Conservation (phyloP, 2,113 vertebrate genomes). For the Pluvialis apricaria region DNA sequence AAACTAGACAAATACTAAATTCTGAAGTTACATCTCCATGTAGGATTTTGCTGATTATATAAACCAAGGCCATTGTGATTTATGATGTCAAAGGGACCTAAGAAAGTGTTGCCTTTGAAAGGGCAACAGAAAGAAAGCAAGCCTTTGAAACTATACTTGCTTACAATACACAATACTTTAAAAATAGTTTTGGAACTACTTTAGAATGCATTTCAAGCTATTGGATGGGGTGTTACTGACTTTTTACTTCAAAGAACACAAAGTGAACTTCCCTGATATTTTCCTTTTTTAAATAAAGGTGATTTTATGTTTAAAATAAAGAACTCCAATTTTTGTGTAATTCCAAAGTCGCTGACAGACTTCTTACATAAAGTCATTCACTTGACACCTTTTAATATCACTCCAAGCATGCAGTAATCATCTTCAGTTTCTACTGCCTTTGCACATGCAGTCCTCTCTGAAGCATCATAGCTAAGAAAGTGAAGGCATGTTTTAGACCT, state of each 20-base stretch:
- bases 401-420: not conserved
- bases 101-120: no score
- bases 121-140: no score
- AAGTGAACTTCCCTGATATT: not conserved
- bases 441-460: not conserved
- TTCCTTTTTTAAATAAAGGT: not conserved
- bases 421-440: not conserved
- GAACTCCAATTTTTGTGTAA: not conserved
- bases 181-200: not conserved
- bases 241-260: not conserved
- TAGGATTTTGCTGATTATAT: not conserved
- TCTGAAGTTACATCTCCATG: not conserved
- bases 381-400: not conserved
- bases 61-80: not conserved
- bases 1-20: not conserved
- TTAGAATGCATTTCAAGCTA: not conserved
- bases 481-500: not conserved
- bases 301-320: not conserved
- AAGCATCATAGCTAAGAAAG: not conserved
- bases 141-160: not conserved
- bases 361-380: not conserved
- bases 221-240: not conserved
- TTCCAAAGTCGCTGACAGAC: not conserved
- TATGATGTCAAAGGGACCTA: not conserved
- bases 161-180: not conserved